These are phyloP conservation scores for Temnothorax nylanderi DNA, from an alignment of 1,140 invertebrate genomes.

Conservation along the genomic window DNA sequence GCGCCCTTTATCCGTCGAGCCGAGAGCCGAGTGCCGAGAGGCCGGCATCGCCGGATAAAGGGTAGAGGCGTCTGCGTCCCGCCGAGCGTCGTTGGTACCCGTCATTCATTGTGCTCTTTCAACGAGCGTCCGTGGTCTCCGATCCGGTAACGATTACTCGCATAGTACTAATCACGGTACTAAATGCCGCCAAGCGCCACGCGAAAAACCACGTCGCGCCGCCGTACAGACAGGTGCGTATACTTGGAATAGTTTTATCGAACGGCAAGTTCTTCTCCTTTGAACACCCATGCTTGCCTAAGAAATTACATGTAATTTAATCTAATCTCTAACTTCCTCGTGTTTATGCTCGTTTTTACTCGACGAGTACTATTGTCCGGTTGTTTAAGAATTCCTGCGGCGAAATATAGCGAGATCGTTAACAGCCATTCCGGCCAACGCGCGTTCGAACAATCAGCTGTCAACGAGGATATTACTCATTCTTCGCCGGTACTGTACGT, in stretches of 20 bases:
- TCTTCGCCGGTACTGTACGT: background rate
- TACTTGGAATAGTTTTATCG: background rate
- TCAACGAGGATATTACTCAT: constrained; percentile 37
- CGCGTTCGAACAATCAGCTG: background rate
- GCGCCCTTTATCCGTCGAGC: constrained; percentile 50
- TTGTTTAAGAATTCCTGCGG: background rate
- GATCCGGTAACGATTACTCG: constrained; percentile 38
- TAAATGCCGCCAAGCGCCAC: constrained; percentile 27
- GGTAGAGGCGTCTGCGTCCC: constrained; percentile 57
- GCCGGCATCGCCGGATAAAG: constrained; percentile 56
- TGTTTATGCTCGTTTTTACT: background rate
- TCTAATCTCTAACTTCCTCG: constrained; percentile 17
- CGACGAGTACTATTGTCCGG: background rate
- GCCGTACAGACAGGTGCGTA: constrained; percentile 21
- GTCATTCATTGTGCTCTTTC: constrained; percentile 52
- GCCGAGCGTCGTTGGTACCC: constrained; percentile 44
- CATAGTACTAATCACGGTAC: constrained; percentile 9
- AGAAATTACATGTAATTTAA: constrained; percentile 2
- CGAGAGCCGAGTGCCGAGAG: constrained; percentile 7
- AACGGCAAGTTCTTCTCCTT: constrained; percentile 4
- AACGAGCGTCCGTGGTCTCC: constrained; percentile 16
- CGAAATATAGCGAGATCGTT: constrained; percentile 1
- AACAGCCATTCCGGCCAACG: background rate
- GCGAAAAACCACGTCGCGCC: background rate
- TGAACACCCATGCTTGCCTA: background rate